Conservation (phyloP, 2,888 invertebrate genomes). For the Synanthedon myopaeformis region DNA sequence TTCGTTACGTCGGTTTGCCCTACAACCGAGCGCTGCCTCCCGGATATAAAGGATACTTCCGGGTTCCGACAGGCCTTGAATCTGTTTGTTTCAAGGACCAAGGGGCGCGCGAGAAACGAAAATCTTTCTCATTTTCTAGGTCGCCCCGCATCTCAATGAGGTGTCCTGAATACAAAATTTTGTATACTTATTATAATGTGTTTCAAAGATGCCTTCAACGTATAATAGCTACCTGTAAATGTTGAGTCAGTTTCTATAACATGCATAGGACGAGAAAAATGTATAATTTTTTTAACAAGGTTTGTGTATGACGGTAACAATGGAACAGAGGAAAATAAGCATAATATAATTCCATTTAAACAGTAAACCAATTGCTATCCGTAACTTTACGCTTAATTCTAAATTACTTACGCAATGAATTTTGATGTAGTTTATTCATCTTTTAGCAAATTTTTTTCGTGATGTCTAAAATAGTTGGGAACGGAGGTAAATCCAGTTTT, state of each 20-base stretch:
- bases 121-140: conserved; percentile 49
- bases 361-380: background rate
- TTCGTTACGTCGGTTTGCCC: background rate
- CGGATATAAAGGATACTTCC: conserved; percentile 46
- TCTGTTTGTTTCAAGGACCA: conserved; percentile 50
- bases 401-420: too few relatives aligned
- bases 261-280: too few relatives aligned
- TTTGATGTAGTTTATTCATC: too few relatives aligned
- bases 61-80: conserved; percentile 44
- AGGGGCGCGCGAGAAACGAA: conserved; percentile 48
- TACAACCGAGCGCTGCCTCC: conserved; percentile 18
- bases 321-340: too few relatives aligned
- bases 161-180: conserved; percentile 34
- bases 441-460: too few relatives aligned
- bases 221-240: too few relatives aligned
- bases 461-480: too few relatives aligned
- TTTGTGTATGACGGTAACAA: too few relatives aligned
- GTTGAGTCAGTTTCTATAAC: too few relatives aligned
- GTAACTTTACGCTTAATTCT: too few relatives aligned
- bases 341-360: background rate
- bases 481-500: too few relatives aligned
- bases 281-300: too few relatives aligned
- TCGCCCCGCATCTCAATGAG: conserved; percentile 26
- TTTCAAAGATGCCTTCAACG: background rate
- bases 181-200: background rate